Evolutionary conservation across 2,888 invertebrate species (phyloP), one percentile per base, ranked within the genome.

Genomic region (Campoletis raptor): DNA sequence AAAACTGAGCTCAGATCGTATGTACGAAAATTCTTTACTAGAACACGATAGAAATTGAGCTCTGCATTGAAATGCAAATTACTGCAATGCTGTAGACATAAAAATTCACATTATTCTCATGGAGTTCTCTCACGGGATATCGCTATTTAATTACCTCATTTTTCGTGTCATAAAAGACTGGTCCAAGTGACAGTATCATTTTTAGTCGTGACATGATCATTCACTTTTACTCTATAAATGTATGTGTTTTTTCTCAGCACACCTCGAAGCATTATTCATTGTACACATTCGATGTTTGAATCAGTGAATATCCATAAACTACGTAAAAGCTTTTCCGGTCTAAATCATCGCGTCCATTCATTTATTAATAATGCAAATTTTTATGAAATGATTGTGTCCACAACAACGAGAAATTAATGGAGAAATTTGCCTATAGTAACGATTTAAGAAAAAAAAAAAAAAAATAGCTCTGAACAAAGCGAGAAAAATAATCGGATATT

Each of bases 111-210:
- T 52, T 52, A 54, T 64, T 40, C 36, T 64, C 37, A 30, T 48
- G n/a, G 12, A 70, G 54, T 42, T 79, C 37, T 21, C 54, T 54
- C 40, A n/a, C 37, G 79, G 21, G 73, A 78, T 78, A 66, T 79
- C 45, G 30, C 40, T 21, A 54, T 67, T 24, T 52, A 83, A 83
- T 73, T 78, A 64, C 72, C 66, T 77, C 78, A 37, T 79, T 66
- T 72, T n/a, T 72, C 45, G 77, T 69, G 57, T 70, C 66, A 40
- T 83, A 83, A 79, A 78, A 57, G 73, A 78, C 73, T 73, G 76
- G 72, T 36, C 45, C 73, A 66, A 15, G 72, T 73, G 72, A 83
- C 79, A 57, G 67, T 45, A 67, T 79, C 54, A 61, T 66, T 74
- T 69, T 67, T 24, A 54, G 52, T n/a, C 83, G 30, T 45, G 40